Base-by-base conservation (phyloP, 2,888 invertebrate species). In the Desoria tigrina region DNA sequence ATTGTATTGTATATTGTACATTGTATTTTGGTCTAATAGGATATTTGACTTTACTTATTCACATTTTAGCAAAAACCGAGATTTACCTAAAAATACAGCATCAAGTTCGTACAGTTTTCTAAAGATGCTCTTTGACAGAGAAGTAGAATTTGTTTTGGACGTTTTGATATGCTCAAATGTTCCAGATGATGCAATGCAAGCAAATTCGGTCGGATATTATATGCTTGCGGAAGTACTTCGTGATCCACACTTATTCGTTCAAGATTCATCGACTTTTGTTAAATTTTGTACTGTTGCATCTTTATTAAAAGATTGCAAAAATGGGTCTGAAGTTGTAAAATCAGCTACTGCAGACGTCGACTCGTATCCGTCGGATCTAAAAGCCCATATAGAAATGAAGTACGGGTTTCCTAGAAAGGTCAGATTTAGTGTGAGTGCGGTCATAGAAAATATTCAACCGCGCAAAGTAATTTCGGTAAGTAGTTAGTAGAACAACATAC, bases 141-240 rank as follows among this genome's bases (percentile, higher is more conserved):
- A 66, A 18, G 23, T 42, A 14, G 66, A 68, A 24, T 68, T 51
- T 23, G 60, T 66, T 18, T 28, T 71, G 24, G 68, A 68, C 45
- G 64, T 65, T 2, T 21, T 66, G 24, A 54, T 71, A 9, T 59
- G 56, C 42, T 71, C 71, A 0, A 65, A 27, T 18, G 42, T 64
- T 6, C 62, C 28, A 2, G 62, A 66, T 32, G 56, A 61, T 55
- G 42, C 64, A 14, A 23, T 18, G 4, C 9, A 45, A 45, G 45
- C n/a, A 4, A 21, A 21, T 45, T 45, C 45, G 45, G 16, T 45
- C 16, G 45, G 45, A 21, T 45, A 9, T 45, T 45, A 45, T 45
- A 45, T 45, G 4, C 21, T 45, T 45, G 6, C 21, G 4, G 45
- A 21, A 6, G 45, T 45, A 9, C 18, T 45, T 18, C 45, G 45